phyloP scores from a whole-genome alignment of 2,797 vertebrate species.

The Masticophis lateralis region DNA sequence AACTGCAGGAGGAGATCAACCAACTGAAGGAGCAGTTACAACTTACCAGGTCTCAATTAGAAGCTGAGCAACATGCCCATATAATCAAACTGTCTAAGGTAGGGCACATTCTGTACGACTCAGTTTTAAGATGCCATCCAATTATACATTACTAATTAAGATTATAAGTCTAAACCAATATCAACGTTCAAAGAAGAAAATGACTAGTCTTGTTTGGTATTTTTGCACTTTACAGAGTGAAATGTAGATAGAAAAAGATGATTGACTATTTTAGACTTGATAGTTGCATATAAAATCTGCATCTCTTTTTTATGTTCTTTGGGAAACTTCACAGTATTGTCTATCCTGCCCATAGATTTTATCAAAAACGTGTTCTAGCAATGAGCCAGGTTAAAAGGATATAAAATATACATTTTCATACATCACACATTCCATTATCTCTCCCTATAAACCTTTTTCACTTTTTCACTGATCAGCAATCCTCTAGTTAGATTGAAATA shows the following conservation, averaged over 20 bases:
- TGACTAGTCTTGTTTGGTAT: background rate
- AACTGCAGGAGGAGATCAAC: conserved; percentile 81
- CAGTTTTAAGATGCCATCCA: background rate
- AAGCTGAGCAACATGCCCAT: conserved; percentile 78
- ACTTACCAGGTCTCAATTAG: conserved; percentile 75
- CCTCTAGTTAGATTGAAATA: background rate
- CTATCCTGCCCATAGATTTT: background rate
- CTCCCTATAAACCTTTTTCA: background rate
- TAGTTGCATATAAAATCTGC: background rate
- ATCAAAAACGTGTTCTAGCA: background rate
- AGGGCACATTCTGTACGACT: background rate
- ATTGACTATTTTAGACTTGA: background rate
- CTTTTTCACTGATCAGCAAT: background rate
- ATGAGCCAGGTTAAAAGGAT: background rate
- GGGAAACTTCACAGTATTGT: background rate
- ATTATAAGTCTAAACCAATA: background rate
- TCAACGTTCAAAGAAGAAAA: background rate
- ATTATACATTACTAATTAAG: background rate
- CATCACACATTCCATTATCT: background rate
- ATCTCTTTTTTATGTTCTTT: background rate
- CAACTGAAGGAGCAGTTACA: conserved; percentile 84
- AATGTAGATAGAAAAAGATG: background rate
- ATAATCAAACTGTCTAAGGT: conserved; percentile 80
- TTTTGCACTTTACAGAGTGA: background rate
- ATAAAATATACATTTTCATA: background rate